A percentile compares a stretch with the other conserved stretches of the same genome.
phyloP scores from a whole-genome alignment of 2,113 vertebrate species.

The Castor canadensis region DNA sequence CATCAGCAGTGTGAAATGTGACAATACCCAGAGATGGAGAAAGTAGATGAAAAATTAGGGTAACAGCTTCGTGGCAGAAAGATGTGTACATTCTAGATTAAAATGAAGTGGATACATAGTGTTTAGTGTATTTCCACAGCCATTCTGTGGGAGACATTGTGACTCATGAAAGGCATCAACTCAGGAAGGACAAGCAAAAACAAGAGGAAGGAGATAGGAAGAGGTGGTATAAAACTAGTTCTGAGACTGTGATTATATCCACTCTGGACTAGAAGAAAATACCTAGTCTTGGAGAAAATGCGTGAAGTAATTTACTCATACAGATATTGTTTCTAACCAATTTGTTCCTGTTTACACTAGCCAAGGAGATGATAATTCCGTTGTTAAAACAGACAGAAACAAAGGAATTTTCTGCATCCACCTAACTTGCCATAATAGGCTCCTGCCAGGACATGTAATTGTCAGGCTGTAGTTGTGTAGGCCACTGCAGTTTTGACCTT shows the following conservation, averaged over 20 bases:
- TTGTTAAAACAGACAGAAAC: constrained; percentile 8
- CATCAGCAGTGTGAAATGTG: not conserved
- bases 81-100: not conserved
- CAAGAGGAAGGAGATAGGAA: not conserved
- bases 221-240: not conserved
- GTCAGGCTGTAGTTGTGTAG: not conserved
- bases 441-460: not conserved
- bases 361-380: not conserved
- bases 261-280: not conserved
- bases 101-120: not conserved
- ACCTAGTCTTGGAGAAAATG: not conserved
- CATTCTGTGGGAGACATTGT: not conserved
- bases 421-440: not conserved
- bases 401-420: not conserved
- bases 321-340: not conserved
- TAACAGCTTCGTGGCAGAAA: not conserved
- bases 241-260: not conserved
- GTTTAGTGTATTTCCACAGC: not conserved
- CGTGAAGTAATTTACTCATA: not conserved
- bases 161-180: not conserved
- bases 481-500: not conserved
- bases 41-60: not conserved
- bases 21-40: not conserved
- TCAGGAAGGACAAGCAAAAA: not conserved
- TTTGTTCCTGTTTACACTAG: not conserved